Conservation (phyloP, 2,797 vertebrate genomes). For the Scyliorhinus canicula region DNA sequence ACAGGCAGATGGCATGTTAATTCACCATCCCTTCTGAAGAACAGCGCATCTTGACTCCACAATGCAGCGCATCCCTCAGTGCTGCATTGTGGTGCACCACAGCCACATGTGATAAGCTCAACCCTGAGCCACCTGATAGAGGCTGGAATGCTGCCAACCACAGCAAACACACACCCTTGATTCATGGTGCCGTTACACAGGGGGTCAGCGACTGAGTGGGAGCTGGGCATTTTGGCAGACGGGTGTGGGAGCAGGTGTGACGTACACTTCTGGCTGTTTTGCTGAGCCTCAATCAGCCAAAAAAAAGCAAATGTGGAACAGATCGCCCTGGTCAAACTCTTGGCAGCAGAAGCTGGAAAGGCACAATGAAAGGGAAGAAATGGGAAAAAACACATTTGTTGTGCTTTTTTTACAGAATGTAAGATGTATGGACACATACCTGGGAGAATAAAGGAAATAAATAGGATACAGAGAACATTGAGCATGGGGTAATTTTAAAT, state of each 20-base stretch:
- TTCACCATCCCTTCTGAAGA: not conserved
- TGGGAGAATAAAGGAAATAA: not conserved
- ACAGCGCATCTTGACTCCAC: not conserved
- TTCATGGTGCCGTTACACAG: not conserved
- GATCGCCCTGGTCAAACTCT: not conserved
- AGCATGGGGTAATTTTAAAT: not conserved
- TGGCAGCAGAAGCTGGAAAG: not conserved
- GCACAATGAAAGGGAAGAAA: not conserved
- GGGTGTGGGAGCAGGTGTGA: no score
- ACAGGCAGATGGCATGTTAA: not conserved
- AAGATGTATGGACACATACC: not conserved
- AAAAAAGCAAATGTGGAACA: not conserved
- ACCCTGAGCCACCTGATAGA: not conserved
- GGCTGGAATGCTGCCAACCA: not conserved
- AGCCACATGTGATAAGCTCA: not conserved
- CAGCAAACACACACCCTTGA: not conserved
- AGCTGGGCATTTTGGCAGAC: not conserved
- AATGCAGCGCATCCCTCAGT: not conserved
- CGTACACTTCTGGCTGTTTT: not conserved
- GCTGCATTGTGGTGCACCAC: not conserved
- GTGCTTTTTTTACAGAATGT: not conserved
- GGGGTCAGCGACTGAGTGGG: not conserved
- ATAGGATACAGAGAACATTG: not conserved
- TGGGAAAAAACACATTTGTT: not conserved
- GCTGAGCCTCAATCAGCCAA: not conserved